Evolutionary conservation across 2,888 invertebrate species (phyloP), one percentile per base, ranked within the genome.

Genomic region (Tetropium fuscum): DNA sequence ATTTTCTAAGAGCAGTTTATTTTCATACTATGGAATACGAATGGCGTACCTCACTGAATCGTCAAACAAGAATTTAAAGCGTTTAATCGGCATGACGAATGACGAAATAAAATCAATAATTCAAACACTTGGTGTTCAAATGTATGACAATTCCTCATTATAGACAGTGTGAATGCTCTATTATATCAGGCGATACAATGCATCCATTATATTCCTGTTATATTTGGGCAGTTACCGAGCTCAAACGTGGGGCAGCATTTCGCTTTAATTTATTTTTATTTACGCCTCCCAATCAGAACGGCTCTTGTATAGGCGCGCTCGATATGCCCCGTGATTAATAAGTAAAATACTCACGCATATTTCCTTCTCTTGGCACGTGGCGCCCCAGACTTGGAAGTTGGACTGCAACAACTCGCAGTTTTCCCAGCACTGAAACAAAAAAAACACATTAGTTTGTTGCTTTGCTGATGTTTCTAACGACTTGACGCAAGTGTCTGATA

Each of bases 341-440:
- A 43, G 19, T 47, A 60, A 58, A 65, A 72, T 78, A 90, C 90
- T 89, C 86, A 90, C 90, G 79, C 90, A 90, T 79, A 89, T 88
- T 76, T 88, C 88, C 75, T 87, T 87, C 72, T 89, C 88, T 71
- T 88, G 86, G 79, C 90, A 90, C 78, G 89, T 88, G 63, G 88
- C 87, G 44, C 89, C 89, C 90, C 90, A 90, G 34, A 89, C 86
- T 82, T 87, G 87, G 80, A 88, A 90, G 82, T 90, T 89, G 40
- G 88, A 88, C 80, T 90, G 89, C 64, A 90, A 85, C 70, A 89
- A 84, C 78, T 89, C 89, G 83, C 90, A 90, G 78, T 89, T 90
- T 82, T 90, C 89, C 90, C 90, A 90, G 79, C 90, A 90, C 90
- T 90, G 87, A 19, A 82, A 88, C 85, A 84, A 84, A 84, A 79